Base-by-base conservation (phyloP, 2,888 invertebrate genomes). In the Hedya salicella region DNA sequence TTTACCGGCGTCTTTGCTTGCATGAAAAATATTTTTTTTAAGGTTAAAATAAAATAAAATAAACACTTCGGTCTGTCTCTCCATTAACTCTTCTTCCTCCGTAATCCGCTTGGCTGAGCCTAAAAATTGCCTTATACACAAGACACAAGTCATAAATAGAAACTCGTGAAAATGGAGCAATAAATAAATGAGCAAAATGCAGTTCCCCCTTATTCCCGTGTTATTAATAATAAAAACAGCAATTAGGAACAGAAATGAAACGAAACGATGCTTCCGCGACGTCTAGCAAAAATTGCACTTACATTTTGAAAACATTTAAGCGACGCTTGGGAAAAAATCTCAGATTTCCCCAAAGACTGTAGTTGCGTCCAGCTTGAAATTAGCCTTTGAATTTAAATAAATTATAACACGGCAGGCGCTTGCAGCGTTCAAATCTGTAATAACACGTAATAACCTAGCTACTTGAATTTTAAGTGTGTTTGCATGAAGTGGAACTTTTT, bases 231-330 rank as follows among this genome's bases (percentile, higher is more conserved):
- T 36, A 36, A 11, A 36, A 36, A 36, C 36, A 36, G 36, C 36
- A 36, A 36, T 36, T 42, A 42, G 0, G 42, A 16, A 14, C 9
- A 9, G 36, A 36, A 36, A 11, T 11, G 36, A 36, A 36, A 36
- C 36, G 36, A 21, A 49, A 49, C 14, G 49, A 2, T 19, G 17
- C 19, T 17, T 19, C 19, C 46, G 21, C 46, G 46, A 19, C 46
- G 46, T 13, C 46, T 21, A 13, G 46, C 46, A 46, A 21, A 19
- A 46, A 21, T 21, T 21, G 46, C 19, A 46, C 46, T 21, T 21
- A n/a, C 46, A 19, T 46, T 46, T 46, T 19, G 19, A 46, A 46
- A 46, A 46, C 46, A 46, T 46, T 19, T 11, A 21, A 11, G 21
- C 13, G 13, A 46, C 46, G 19, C 11, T 21, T 5, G 46, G 5